These are phyloP conservation scores for Sphaeridia pumilis DNA, from an alignment of 2,888 invertebrate species.

Conservation along the genomic window DNA sequence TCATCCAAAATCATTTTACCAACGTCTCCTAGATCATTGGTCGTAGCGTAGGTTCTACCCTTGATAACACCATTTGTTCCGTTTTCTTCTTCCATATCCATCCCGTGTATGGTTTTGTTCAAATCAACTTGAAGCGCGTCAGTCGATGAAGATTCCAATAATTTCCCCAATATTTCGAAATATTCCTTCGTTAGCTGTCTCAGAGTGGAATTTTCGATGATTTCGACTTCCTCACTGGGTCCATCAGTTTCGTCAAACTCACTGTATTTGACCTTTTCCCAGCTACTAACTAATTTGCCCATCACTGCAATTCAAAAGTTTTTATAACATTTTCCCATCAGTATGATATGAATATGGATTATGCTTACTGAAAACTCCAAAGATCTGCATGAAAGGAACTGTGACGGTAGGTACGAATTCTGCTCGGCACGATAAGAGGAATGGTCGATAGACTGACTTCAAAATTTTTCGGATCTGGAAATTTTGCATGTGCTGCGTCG, in stretches of 20 bases:
- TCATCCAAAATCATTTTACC: conserved; percentile 25
- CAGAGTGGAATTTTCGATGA: conserved; percentile 29
- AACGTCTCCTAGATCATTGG: conserved; percentile 27
- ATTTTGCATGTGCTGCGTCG: conserved; percentile 24
- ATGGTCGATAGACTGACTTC: conserved; percentile 25
- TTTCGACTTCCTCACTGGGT: conserved; percentile 27
- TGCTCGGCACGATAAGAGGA: conserved; percentile 25
- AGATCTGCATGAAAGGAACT: conserved; percentile 27
- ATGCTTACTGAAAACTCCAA: conserved; percentile 32
- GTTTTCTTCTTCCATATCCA: conserved; percentile 21
- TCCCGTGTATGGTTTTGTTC: not conserved
- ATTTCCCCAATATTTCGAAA: conserved; percentile 24
- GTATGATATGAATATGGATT: not conserved
- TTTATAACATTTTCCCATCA: too few relatives aligned
- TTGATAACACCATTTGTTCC: conserved; percentile 2
- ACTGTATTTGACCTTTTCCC: conserved; percentile 22
- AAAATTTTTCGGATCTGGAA: conserved; percentile 27
- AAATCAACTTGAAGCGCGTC: not conserved
- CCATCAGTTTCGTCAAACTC: conserved; percentile 18
- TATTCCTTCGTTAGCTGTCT: conserved; percentile 30
- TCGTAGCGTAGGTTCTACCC: not conserved
- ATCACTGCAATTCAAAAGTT: conserved; percentile 18
- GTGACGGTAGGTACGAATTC: conserved; percentile 17
- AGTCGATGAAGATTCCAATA: conserved; percentile 20
- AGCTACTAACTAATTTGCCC: conserved; percentile 23